Evolutionary conservation across 2,113 vertebrate genomes (phyloP), one percentile per base, ranked within the genome.

Genomic region (Takifugu flavidus): DNA sequence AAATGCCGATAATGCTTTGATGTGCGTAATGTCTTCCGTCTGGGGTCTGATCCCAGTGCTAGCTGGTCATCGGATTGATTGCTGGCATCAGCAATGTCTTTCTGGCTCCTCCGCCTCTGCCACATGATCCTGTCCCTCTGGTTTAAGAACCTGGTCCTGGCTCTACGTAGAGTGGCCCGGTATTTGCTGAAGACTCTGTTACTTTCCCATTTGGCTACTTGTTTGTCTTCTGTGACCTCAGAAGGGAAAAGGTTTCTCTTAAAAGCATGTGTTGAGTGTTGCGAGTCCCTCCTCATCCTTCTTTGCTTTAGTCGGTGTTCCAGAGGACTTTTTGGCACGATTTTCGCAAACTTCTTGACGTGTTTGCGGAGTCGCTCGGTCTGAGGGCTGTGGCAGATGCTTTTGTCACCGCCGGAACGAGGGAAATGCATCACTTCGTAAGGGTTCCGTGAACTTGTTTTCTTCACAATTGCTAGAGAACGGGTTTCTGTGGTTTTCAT

Each of bases 401-500:
- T 90, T 65, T 87, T 80, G 56, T 90, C 93, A 56, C 82, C 81
- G 74, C 85, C 86, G 57, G 90, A 59, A 74, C 92, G 92, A 74
- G 84, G 93, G 59, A 92, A 93, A 72, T 90, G 94, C 89, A 92
- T 90, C 56, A 92, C 79, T 80, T 98, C 94, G 53, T 92, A 90
- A 64, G 93, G 92, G 84, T 91, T 95, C 63, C 93, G 91, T 69
- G 93, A 92, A 82, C 94, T 98, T 65, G 92, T 84, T 81, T 98
- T 98, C 83, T 95, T 96, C 64, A 94, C 93, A 56, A 98, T 91
- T 47, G 92, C 90, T 49, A 99, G 89, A 65, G 97, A 95, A 67
- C 96, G 95, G 4, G 97, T 99, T 91, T 99, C 97, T 53, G 97
- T 98, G 70, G 95, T 98, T 89, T 99, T 93, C 96, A 99, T 99